Conservation (phyloP, 2,113 vertebrate genomes). For the Thamnophis sirtalis region DNA sequence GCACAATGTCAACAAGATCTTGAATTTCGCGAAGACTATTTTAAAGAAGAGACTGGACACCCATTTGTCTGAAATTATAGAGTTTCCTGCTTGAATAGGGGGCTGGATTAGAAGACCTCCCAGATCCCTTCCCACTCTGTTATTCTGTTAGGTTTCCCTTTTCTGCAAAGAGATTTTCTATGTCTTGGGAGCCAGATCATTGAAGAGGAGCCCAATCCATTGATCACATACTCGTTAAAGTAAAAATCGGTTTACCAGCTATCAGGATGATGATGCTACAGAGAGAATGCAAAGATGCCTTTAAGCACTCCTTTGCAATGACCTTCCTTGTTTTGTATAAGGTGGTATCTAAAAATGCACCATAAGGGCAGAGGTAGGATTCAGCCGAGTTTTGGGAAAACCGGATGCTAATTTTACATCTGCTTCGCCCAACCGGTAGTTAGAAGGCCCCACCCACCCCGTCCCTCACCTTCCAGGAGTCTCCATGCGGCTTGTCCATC, state of each 20-base stretch:
- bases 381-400: no score
- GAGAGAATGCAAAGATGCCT: neutral
- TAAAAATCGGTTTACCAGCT: neutral
- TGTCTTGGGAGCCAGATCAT: neutral
- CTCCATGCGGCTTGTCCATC: no score
- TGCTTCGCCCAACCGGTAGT: no score
- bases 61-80: neutral
- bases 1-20: no score
- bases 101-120: neutral
- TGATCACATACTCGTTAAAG: neutral
- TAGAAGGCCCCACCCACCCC: no score
- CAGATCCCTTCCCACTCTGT: neutral
- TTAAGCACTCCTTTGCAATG: neutral
- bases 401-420: no score
- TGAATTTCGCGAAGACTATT: no score
- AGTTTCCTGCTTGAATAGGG: neutral
- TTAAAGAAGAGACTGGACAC: neutral
- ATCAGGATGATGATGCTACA: neutral
- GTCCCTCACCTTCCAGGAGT: no score
- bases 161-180: neutral
- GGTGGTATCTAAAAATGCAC: neutral
- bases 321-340: neutral
- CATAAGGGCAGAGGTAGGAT: neutral
- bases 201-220: neutral
- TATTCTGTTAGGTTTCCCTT: neutral